A percentile compares a stretch with the other conserved stretches of the same genome.
These are phyloP conservation scores for Cryptosula pallasiana DNA, from an alignment of 2,888 invertebrate species.

Conservation along the genomic window DNA sequence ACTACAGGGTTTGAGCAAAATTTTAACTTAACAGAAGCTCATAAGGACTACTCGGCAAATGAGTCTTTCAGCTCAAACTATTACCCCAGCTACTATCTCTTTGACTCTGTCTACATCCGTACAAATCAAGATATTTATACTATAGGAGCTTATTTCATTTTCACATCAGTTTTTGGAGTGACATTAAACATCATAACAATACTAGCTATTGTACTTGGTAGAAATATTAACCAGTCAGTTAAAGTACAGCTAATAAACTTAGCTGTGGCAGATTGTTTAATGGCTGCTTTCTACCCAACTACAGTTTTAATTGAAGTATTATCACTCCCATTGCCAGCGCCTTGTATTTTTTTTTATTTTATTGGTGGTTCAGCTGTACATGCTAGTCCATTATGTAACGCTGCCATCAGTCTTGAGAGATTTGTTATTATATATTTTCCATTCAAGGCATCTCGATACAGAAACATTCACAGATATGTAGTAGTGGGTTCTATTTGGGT, in stretches of 20 bases:
- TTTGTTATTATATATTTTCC: neutral
- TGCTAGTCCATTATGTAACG: neutral
- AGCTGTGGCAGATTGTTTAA: neutral
- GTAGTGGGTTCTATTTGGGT: neutral
- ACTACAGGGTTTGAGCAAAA: too few species aligned
- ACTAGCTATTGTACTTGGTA: neutral
- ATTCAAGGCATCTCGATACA: neutral
- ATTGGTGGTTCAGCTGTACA: neutral
- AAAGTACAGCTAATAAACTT: constrained; percentile 2
- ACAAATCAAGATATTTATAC: too few species aligned
- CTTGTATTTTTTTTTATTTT: neutral
- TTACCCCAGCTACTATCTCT: too few species aligned
- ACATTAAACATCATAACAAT: neutral
- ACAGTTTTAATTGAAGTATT: neutral
- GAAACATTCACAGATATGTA: neutral
- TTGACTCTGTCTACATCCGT: too few species aligned
- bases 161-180: neutral
- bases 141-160: neutral
- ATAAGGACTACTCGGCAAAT: too few species aligned
- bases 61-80: too few species aligned
- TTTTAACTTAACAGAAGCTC: too few species aligned
- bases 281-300: neutral
- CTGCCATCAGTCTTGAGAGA: neutral
- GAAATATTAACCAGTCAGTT: neutral
- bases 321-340: neutral